Evolutionary conservation across 2,113 vertebrate species (phyloP), one percentile per base, ranked within the genome.

Genomic region (Catharus minimus): DNA sequence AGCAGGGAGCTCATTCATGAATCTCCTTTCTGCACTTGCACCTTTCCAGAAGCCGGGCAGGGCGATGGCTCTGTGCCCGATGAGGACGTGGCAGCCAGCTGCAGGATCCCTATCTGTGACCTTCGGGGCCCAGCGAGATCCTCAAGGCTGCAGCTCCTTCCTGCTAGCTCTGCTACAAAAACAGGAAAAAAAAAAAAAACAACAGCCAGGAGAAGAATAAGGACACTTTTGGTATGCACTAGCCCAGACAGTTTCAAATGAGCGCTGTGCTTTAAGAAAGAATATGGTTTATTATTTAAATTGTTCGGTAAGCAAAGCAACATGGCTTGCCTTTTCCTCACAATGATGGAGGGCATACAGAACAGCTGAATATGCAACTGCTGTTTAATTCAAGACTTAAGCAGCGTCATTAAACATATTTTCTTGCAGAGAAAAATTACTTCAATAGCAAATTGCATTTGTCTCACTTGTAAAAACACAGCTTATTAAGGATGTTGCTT

Each of bases 371-470:
- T 84, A 76, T 75, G 80, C 88, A 87, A 82, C 27, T 86, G 82
- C 85, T 68, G 74, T 80, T 88, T 87, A 93, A 96, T 86, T 91
- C 58, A 57, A 73, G 80, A 78, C 30, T 30, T 86, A 89, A 86
- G 86, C 88, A 80, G 69, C 80, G 57, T 82, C 82, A 91, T 93
- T 92, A 94, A 94, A 89, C 56, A 86, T 79, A 91, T 85, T 79
- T 82, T 78, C 26, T 88, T 90, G 79, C 39, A 82, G 66, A 89
- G 58, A 75, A 86, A 94, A 95, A 91, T 75, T 56, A 81, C 67
- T 95, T 90, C 69, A 80, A 60, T 33, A 75, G 85, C 79, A 93
- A 96, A 96, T 77, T 80, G 52, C 82, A 81, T 94, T 94, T 95
- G 83, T 94, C 94, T 93, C 86, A 68, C 49, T 88, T 4, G 11